Evolutionary conservation across 37 sponge, comb jelly and placozoan genomes (phyloP), one percentile per base, ranked within the genome.

Genomic region (Oopsacas minuta): DNA sequence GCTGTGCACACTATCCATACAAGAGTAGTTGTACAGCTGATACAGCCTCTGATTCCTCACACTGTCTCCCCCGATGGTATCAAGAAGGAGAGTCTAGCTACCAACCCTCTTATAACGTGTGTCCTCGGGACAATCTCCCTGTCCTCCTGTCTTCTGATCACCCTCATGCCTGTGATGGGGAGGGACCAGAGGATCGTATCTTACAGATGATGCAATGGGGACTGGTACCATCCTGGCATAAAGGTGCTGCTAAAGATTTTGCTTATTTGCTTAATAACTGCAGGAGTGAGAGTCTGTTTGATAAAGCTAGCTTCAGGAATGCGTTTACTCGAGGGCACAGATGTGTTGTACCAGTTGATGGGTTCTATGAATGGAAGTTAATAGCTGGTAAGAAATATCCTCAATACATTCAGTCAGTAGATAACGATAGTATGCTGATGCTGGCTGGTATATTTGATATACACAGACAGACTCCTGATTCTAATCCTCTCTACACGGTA

Each of bases 131-230:
- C 75, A 61, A n/a, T 34, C 75, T 61, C 75, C 75, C 75, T 61
- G 75, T 61, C 32, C 75, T 61, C 32, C 75, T 61, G 32, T 61
- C 75, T 34, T 61, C 75, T 7, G 75, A 61, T 34, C 75, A 61
- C 7, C 75, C 75, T 5, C 75, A 61, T 34, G 30, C 30, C 7
- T 61, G 75, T 34, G 75, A 61, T 10, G 75, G 75, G 30, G 75
- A 61, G 75, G 75, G 28, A 32, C 75, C 75, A 20, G 87, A 84
- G 38, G 95, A 91, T 30, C 86, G 96, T 12, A 90, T 95, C 1
- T 52, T 95, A 38, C 96, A 95, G 85, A 38, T 82, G 20, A 95
- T 95, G 96, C 90, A 91, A 82, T 95, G 96, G 96, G 96, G 96
- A 17, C 84, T 95, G 0, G 85, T 95, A 20, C 96, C 96, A 3